A percentile compares a stretch with the other conserved stretches of the same genome.
phyloP scores from a whole-genome alignment of 2,888 invertebrate species.

The Andrena haemorrhoa region DNA sequence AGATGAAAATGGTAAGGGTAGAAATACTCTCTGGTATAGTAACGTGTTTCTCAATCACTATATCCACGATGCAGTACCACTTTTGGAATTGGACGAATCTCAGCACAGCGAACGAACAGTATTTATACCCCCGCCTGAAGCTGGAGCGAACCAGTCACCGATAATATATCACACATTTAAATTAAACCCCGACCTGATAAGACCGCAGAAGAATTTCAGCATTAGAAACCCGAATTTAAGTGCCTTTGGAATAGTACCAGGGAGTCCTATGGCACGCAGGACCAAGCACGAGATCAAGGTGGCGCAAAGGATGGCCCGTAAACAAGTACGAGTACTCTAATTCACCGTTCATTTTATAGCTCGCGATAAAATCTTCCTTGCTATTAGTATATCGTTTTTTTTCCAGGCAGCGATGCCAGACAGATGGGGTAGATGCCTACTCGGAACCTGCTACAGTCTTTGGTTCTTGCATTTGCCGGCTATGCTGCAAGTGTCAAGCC shows the following conservation, averaged over 20 bases:
- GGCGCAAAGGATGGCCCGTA: slow-evolving; percentile 93
- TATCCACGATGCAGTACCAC: slow-evolving; percentile 75
- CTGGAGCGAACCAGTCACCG: slow-evolving; percentile 84
- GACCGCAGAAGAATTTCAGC: slow-evolving; percentile 81
- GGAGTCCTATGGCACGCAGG: slow-evolving; percentile 95
- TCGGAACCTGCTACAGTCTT: slow-evolving; percentile 95
- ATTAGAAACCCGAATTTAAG: slow-evolving; percentile 81
- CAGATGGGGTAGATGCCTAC: slow-evolving; percentile 96
- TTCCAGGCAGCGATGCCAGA: slow-evolving; percentile 89
- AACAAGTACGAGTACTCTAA: slow-evolving; percentile 78
- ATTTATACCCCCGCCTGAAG: slow-evolving; percentile 97
- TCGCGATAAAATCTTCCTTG: not conserved
- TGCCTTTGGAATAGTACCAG: slow-evolving; percentile 87
- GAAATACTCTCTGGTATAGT: not conserved
- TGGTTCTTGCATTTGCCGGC: slow-evolving; percentile 99
- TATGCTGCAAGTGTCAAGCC: slow-evolving; percentile 87
- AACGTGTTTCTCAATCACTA: not conserved
- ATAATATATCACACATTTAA: slow-evolving; percentile 87
- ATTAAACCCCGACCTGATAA: slow-evolving; percentile 88
- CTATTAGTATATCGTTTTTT: slow-evolving; percentile 11
- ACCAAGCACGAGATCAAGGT: slow-evolving; percentile 98
- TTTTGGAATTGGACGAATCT: slow-evolving; percentile 93
- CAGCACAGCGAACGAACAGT: slow-evolving; percentile 95
- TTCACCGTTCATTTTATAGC: not conserved
- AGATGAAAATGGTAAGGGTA: slow-evolving; percentile 80